phyloP scores from a whole-genome alignment of 2,113 vertebrate genomes.

The Camelus dromedarius region DNA sequence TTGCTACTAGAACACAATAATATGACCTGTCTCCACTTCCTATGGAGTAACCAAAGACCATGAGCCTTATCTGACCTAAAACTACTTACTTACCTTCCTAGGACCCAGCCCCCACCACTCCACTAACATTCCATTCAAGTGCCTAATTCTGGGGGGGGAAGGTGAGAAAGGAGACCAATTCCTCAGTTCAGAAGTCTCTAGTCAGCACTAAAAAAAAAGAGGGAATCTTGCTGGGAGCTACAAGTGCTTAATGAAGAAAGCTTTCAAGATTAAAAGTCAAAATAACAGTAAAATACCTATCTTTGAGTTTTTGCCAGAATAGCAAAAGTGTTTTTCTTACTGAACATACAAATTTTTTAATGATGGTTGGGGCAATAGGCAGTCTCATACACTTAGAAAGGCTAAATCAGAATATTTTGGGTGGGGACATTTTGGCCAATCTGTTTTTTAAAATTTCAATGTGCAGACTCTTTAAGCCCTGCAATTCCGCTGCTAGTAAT shows the following conservation, averaged over 20 bases:
- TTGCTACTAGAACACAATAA: not conserved
- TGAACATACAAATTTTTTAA: not conserved
- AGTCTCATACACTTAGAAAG: not conserved
- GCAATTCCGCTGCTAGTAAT: not conserved
- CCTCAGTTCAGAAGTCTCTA: not conserved
- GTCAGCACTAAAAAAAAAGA: not conserved
- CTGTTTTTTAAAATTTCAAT: not conserved
- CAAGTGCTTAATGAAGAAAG: not conserved
- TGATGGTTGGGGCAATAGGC: not conserved
- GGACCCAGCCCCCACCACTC: not conserved
- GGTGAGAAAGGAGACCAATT: not conserved
- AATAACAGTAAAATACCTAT: not conserved
- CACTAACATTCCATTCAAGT: not conserved
- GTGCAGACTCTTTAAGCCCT: not conserved
- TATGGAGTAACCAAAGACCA: not conserved
- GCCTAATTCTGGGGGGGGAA: not conserved
- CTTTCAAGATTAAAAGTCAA: not conserved
- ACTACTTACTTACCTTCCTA: not conserved
- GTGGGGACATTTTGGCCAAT: not conserved
- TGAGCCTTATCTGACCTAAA: not conserved
- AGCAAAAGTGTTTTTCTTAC: not conserved
- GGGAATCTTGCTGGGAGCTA: not conserved
- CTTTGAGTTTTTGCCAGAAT: not conserved
- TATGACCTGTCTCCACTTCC: not conserved
- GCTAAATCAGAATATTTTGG: not conserved